These are phyloP conservation scores for Heterodera schachtii DNA, from an alignment of 1,140 invertebrate genomes.

Conservation along the genomic window DNA sequence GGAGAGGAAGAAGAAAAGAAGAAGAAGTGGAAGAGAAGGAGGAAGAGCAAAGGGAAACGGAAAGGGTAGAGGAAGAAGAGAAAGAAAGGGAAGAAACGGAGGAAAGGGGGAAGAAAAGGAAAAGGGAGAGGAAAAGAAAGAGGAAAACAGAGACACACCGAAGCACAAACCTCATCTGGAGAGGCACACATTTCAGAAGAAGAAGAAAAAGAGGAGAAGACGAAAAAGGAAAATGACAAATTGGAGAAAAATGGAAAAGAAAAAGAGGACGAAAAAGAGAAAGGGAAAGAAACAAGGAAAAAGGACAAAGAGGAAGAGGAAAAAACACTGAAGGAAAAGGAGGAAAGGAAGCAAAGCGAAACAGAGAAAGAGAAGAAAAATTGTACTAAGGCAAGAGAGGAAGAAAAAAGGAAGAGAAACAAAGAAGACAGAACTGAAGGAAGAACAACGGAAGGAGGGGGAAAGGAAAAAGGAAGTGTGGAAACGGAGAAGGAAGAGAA, in stretches of 20 bases:
- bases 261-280: not conserved
- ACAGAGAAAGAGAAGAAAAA: not conserved
- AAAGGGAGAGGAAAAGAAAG: conserved; percentile 11
- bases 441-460: not conserved
- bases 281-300: not conserved
- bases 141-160: not conserved
- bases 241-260: too few species aligned
- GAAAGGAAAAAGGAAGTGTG: too few species aligned
- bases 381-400: not conserved
- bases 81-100: not conserved
- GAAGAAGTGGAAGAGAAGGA: not conserved
- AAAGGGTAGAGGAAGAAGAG: not conserved
- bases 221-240: not conserved
- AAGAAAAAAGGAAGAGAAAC: not conserved
- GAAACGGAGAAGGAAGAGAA: not conserved
- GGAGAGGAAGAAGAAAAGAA: not conserved
- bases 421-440: not conserved
- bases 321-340: not conserved
- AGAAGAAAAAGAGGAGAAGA: not conserved
- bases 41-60: not conserved
- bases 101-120: not conserved
- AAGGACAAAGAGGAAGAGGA: not conserved
- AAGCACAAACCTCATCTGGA: conserved; percentile 2
- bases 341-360: not conserved
- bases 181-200: not conserved